Percentiles rank a stretch among this genome's conserved stretches.
Evolutionary conservation across 2,113 vertebrate species (phyloP).

Genomic region (Tretioscincus oriximinensis): DNA sequence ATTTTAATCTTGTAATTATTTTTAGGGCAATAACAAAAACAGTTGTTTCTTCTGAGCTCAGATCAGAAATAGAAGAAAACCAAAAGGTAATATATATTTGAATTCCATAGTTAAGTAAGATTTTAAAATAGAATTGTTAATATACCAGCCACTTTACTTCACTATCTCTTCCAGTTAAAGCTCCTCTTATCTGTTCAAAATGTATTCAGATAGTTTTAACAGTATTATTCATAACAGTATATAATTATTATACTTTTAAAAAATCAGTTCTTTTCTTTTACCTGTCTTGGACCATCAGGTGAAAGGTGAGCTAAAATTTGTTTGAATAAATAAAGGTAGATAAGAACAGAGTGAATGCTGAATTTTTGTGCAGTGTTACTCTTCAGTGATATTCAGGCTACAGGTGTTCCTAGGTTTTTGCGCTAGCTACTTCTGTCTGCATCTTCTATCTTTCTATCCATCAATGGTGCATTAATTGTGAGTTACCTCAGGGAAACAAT

Average conservation of each 20-base stretch:
- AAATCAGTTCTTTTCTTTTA: too few species aligned
- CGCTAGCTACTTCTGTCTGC: too few species aligned
- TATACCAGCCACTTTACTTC: neutral
- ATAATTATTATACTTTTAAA: neutral
- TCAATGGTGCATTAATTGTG: too few species aligned
- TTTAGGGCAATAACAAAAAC: conserved; percentile 93
- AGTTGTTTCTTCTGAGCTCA: conserved; percentile 85
- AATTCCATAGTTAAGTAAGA: neutral
- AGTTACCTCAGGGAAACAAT: too few species aligned
- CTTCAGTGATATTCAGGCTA: neutral
- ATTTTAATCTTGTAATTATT: conserved; percentile 31
- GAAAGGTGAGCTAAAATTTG: too few species aligned
- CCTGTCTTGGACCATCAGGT: too few species aligned
- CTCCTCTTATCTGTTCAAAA: neutral
- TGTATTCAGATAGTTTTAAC: neutral
- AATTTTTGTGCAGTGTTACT: neutral
- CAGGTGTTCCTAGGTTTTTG: too few species aligned
- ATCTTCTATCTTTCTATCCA: too few species aligned
- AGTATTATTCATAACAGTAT: neutral
- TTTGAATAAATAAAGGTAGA: too few species aligned
- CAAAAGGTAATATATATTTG: conserved; percentile 84
- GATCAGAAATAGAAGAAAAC: conserved; percentile 91
- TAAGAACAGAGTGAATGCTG: neutral
- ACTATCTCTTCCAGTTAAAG: neutral
- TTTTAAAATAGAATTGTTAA: neutral